Conservation (phyloP, 1,140 invertebrate species). For the Pachyrhynchus sulphureomaculatus region DNA sequence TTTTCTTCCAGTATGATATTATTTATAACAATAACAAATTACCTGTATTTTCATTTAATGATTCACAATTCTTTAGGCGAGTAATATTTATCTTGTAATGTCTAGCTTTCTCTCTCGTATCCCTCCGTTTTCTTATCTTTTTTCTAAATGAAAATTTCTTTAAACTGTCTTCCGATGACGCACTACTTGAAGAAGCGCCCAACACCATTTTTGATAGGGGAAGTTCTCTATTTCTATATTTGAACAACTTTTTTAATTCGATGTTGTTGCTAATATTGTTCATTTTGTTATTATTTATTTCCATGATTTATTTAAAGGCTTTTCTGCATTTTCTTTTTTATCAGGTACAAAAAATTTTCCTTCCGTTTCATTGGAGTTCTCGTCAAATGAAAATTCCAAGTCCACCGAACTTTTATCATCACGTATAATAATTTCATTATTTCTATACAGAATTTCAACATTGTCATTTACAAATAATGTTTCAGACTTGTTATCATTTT, state of each 20-base stretch:
- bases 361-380: slow-evolving; percentile 19
- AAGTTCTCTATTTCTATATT: not conserved
- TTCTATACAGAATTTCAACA: slow-evolving; percentile 28
- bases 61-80: slow-evolving; percentile 12
- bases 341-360: not conserved
- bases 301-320: not conserved
- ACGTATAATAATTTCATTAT: slow-evolving; percentile 33
- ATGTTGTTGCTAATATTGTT: not conserved
- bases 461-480: slow-evolving; percentile 31
- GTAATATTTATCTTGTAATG: slow-evolving; percentile 31
- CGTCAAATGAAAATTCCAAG: slow-evolving; percentile 37
- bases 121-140: slow-evolving; percentile 6
- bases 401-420: slow-evolving; percentile 30
- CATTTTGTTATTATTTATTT: slow-evolving; percentile 6
- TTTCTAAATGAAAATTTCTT: slow-evolving; percentile 15
- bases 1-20: too few species aligned
- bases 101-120: slow-evolving; percentile 12
- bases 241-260: slow-evolving; percentile 2
- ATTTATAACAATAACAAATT: too few species aligned
- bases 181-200: slow-evolving; percentile 15
- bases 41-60: slow-evolving; percentile 21
- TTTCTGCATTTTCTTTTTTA: not conserved
- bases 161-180: slow-evolving; percentile 12
- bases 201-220: not conserved
- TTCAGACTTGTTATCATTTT: slow-evolving; percentile 13